These are phyloP conservation scores for Prionailurus viverrinus DNA, from an alignment of 2,113 vertebrate species.

Conservation along the genomic window DNA sequence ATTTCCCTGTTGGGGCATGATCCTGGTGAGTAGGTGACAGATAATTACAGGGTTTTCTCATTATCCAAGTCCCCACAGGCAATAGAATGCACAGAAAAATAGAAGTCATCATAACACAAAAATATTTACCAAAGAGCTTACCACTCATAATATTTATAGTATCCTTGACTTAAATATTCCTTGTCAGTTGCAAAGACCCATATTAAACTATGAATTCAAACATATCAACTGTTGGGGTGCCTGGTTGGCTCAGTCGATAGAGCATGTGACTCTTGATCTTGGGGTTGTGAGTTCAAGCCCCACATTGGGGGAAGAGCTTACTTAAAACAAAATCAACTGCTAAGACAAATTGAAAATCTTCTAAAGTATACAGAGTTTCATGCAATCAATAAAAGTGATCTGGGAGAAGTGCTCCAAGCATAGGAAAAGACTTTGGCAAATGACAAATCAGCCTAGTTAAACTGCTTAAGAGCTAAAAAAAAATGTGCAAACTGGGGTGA, in stretches of 20 bases:
- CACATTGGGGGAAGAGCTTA: background rate
- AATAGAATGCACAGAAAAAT: slow-evolving; percentile 26
- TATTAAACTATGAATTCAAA: background rate
- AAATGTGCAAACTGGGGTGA: background rate
- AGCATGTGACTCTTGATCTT: background rate
- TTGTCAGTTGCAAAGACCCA: background rate
- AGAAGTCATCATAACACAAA: slow-evolving; percentile 46
- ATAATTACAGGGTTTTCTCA: slow-evolving; percentile 34
- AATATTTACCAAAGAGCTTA: slow-evolving; percentile 48
- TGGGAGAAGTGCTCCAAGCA: background rate
- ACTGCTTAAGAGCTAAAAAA: background rate
- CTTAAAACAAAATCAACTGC: background rate
- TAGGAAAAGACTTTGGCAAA: background rate
- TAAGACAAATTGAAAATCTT: slow-evolving; percentile 20
- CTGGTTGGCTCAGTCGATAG: background rate
- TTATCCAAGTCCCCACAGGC: slow-evolving; percentile 29
- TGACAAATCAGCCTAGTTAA: background rate
- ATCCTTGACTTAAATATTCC: background rate
- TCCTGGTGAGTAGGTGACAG: background rate
- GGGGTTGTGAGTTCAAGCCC: background rate
- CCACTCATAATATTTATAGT: background rate
- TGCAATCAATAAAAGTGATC: slow-evolving; percentile 1
- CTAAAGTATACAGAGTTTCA: background rate
- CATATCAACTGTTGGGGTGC: background rate
- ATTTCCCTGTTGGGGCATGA: slow-evolving; percentile 30